Conservation (phyloP, 2,888 invertebrate species). For the Chironomus tentans region DNA sequence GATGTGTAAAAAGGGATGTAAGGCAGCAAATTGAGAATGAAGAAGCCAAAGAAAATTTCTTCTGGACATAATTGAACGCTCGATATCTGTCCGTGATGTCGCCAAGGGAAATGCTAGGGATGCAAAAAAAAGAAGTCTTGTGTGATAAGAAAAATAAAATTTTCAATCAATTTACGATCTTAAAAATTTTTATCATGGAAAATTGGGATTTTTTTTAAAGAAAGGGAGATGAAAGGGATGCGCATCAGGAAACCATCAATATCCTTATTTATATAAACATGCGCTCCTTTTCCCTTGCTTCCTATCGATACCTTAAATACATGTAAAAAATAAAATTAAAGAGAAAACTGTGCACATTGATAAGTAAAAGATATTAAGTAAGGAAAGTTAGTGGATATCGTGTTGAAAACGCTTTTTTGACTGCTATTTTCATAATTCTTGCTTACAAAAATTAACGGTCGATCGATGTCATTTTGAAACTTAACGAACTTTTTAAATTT, state of each 20-base stretch:
- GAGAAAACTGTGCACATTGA: too few species aligned
- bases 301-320: too few species aligned
- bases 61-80: neutral
- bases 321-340: too few species aligned
- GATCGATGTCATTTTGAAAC: too few species aligned
- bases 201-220: too few species aligned
- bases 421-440: too few species aligned
- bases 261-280: slow-evolving; percentile 18
- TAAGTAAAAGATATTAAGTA: too few species aligned
- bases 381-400: too few species aligned
- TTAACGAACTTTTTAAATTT: too few species aligned
- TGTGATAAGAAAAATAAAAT: slow-evolving; percentile 15
- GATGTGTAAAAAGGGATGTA: neutral
- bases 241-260: slow-evolving; percentile 21
- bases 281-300: neutral
- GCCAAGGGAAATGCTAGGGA: neutral
- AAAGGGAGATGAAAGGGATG: neutral
- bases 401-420: neutral
- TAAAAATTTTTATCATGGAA: neutral
- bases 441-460: too few species aligned
- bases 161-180: slow-evolving; percentile 24
- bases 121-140: neutral
- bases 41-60: neutral
- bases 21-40: neutral
- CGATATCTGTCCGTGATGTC: neutral